Conservation (phyloP, 1,140 invertebrate species). For the Eurosta solidaginis region DNA sequence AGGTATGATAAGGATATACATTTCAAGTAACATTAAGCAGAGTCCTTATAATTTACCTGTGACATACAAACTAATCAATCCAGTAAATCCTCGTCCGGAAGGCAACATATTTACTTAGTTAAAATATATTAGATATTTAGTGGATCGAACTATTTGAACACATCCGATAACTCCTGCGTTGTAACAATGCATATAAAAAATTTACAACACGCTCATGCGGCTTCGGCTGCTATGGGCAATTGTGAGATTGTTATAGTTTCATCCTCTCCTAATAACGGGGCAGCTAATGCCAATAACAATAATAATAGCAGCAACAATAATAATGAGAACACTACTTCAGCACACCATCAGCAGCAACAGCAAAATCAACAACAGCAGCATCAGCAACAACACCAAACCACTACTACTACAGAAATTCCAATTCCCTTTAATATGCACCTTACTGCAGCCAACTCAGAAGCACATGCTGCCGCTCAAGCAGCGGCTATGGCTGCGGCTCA, state of each 20-base stretch:
- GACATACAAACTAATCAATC: not conserved
- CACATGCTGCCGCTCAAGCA: conserved; percentile 54
- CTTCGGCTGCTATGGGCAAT: conserved; percentile 55
- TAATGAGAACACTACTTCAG: not conserved
- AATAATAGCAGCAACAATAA: conserved; percentile 39
- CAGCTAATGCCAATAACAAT: conserved; percentile 51
- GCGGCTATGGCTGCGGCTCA: conserved; percentile 57
- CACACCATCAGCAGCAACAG: conserved; percentile 43
- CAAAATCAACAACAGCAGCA: conserved; percentile 47
- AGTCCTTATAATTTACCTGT: not conserved
- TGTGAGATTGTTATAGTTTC: conserved; percentile 58
- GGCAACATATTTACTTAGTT: not conserved
- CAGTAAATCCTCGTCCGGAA: not conserved
- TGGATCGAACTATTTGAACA: not conserved
- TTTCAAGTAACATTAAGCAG: not conserved
- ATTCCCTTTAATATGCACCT: conserved; percentile 56
- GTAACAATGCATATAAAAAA: conserved; percentile 55
- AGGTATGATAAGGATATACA: not conserved
- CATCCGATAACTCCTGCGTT: not conserved
- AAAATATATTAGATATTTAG: not conserved
- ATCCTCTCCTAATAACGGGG: conserved; percentile 48
- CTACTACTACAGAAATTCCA: conserved; percentile 48
- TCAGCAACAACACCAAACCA: conserved; percentile 33
- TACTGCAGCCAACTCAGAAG: conserved; percentile 48
- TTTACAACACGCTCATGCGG: conserved; percentile 55